These are phyloP conservation scores for Strigamia maritima DNA, from an alignment of 2,888 invertebrate genomes.

Conservation along the genomic window DNA sequence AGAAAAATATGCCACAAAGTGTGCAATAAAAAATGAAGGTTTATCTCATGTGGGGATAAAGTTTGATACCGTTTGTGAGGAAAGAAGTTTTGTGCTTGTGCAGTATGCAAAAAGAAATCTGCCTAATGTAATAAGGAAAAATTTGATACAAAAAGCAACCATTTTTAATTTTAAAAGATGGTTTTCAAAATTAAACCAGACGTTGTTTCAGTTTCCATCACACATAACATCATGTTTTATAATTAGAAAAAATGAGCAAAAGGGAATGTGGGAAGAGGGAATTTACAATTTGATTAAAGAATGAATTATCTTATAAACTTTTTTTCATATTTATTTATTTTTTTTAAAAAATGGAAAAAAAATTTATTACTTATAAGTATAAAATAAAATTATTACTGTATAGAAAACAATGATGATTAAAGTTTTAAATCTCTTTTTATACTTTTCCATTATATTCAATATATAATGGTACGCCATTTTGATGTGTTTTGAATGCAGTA, in stretches of 20 bases:
- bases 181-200: conserved; percentile 9
- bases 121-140: background rate
- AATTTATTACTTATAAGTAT: background rate
- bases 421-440: background rate
- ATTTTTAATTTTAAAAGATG: background rate
- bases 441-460: background rate
- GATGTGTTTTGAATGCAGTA: background rate
- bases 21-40: background rate
- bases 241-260: background rate
- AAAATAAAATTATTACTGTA: background rate
- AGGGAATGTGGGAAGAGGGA: background rate
- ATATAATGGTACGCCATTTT: background rate
- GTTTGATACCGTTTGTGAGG: background rate
- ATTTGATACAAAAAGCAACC: background rate
- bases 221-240: background rate
- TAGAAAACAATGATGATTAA: background rate
- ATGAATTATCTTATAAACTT: background rate
- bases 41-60: background rate
- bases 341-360: background rate
- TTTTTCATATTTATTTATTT: no score
- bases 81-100: no score
- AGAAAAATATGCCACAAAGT: no score
- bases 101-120: background rate
- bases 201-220: conserved; percentile 15
- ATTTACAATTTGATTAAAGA: background rate